Evolutionary conservation across 2,888 invertebrate species (phyloP).

Genomic region (Brassicogethes aeneus): DNA sequence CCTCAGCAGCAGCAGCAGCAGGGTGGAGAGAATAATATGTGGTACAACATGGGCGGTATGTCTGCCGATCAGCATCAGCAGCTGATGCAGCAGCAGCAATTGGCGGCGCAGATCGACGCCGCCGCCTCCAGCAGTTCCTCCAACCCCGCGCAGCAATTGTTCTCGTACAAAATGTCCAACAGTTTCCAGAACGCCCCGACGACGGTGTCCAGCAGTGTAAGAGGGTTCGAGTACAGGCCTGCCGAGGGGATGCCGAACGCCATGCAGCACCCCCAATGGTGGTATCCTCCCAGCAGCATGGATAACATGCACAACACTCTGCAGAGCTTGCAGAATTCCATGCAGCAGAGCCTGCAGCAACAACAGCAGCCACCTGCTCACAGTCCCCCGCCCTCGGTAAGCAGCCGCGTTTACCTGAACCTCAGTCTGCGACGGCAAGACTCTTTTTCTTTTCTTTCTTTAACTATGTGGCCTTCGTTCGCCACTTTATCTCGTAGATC

Average conservation of each 20-base stretch:
- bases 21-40: not conserved
- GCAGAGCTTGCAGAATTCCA: constrained; percentile 37
- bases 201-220: constrained; percentile 48
- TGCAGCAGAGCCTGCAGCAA: constrained; percentile 17
- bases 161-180: constrained; percentile 80
- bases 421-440: too few relatives aligned
- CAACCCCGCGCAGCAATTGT: constrained; percentile 62
- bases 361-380: constrained; percentile 38
- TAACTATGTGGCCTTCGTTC: too few relatives aligned
- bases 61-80: constrained; percentile 31
- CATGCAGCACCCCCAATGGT: constrained; percentile 63
- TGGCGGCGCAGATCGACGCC: constrained; percentile 40
- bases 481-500: too few relatives aligned
- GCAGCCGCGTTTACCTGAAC: constrained; percentile 14
- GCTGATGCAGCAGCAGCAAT: constrained; percentile 37
- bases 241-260: constrained; percentile 36
- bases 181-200: constrained; percentile 68
- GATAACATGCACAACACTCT: constrained; percentile 54
- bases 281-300: constrained; percentile 58
- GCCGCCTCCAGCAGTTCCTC: constrained; percentile 51
- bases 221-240: constrained; percentile 7
- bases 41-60: not conserved
- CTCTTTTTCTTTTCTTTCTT: too few relatives aligned
- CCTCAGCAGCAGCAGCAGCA: not conserved
- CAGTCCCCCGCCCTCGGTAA: constrained; percentile 40